Evolutionary conservation across 2,888 invertebrate genomes (phyloP).

Genomic region (Ariolimax columbianus): DNA sequence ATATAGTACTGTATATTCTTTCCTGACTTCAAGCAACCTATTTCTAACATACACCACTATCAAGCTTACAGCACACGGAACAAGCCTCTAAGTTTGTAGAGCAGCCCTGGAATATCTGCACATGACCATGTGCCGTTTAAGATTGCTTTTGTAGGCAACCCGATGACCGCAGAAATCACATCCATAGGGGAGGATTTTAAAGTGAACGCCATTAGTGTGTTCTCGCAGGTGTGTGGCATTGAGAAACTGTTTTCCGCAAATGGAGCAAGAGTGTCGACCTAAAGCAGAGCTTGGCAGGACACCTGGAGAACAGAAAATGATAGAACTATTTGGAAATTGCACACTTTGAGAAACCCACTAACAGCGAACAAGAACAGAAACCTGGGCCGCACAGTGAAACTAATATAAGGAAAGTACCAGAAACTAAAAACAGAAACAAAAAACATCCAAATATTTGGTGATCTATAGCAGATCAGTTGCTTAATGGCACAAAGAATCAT

Average conservation of each 20-base stretch:
- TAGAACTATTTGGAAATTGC: conserved; percentile 36
- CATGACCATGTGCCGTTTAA: conserved; percentile 35
- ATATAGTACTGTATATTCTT: too few species aligned
- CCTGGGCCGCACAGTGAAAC: background rate
- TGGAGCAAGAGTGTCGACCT: conserved; percentile 37
- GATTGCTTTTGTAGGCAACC: conserved; percentile 44
- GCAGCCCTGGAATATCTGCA: conserved; percentile 29
- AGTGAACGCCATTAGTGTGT: conserved; percentile 48
- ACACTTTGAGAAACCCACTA: conserved; percentile 16
- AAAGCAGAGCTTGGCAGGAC: conserved; percentile 33
- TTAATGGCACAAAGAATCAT: background rate
- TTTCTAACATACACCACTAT: too few species aligned
- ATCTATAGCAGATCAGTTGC: background rate
- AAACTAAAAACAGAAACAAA: background rate
- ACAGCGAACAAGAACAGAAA: conserved; percentile 18
- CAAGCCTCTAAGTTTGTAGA: background rate
- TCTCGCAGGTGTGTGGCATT: conserved; percentile 42
- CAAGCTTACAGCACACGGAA: background rate
- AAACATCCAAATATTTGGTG: background rate
- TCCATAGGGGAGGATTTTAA: conserved; percentile 33
- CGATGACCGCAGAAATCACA: conserved; percentile 45
- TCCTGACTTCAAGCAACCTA: too few species aligned
- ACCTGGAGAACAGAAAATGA: conserved; percentile 48
- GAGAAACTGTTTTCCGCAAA: conserved; percentile 44
- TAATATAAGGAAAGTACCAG: background rate